Conservation (phyloP, 1,140 invertebrate genomes). For the Drosophila pectinifera region DNA sequence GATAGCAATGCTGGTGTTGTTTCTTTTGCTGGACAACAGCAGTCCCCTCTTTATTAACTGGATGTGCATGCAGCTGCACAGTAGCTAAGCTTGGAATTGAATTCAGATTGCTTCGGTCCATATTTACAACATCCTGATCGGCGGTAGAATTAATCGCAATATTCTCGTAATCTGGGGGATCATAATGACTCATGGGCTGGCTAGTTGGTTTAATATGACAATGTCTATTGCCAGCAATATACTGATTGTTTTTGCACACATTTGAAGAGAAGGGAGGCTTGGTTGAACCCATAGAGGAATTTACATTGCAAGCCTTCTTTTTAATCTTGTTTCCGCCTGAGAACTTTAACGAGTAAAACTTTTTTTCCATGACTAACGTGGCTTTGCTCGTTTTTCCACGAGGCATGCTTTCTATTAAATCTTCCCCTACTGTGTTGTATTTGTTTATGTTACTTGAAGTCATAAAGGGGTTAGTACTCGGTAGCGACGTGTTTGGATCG, state of each 20-base stretch:
- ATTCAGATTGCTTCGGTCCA: conserved; percentile 33
- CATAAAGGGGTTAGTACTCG: conserved; percentile 72
- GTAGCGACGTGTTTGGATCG: conserved; percentile 37
- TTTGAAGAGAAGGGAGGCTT: conserved; percentile 4
- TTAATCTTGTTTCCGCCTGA: conserved; percentile 44
- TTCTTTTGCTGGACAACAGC: conserved; percentile 63
- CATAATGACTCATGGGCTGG: conserved; percentile 63
- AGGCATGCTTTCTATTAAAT: conserved; percentile 42
- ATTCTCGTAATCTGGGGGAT: conserved; percentile 85
- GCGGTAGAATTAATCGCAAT: conserved; percentile 84
- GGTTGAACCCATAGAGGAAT: conserved; percentile 33
- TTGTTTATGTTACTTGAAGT: conserved; percentile 70
- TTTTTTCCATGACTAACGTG: conserved; percentile 67
- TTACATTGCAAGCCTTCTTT: conserved; percentile 43
- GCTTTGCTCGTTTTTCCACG: conserved; percentile 33
- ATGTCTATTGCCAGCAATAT: conserved; percentile 73
- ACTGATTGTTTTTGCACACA: conserved; percentile 80
- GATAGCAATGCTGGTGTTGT: conserved; percentile 79
- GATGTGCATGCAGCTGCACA: conserved; percentile 66
- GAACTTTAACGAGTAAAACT: conserved; percentile 81
- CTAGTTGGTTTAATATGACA: conserved; percentile 72
- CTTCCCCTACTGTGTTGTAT: conserved; percentile 58
- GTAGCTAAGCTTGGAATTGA: conserved; percentile 53
- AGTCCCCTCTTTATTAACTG: conserved; percentile 13
- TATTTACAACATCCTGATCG: conserved; percentile 27